Conservation (phyloP, 1,140 invertebrate genomes). For the Temnothorax nylanderi region DNA sequence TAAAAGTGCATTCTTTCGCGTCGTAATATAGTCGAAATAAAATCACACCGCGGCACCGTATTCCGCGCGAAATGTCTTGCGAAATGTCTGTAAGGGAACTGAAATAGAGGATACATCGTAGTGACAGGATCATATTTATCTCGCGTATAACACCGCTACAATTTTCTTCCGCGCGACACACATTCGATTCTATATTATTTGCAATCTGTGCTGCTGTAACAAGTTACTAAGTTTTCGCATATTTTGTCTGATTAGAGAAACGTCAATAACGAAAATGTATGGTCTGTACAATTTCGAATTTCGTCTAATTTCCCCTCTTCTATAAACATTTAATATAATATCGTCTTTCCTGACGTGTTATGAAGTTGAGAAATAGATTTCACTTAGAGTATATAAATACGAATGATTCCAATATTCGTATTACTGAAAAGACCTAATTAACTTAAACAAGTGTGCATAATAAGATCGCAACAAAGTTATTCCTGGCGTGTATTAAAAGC, state of each 20-base stretch:
- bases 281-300: not conserved
- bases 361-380: not conserved
- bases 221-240: not conserved
- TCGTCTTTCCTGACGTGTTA: not conserved
- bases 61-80: conserved; percentile 27
- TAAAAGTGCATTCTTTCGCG: conserved; percentile 42
- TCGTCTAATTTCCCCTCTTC: not conserved
- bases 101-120: not conserved
- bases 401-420: not conserved
- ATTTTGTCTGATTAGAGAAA: not conserved
- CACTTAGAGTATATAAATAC: not conserved
- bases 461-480: not conserved
- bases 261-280: not conserved
- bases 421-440: not conserved
- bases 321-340: not conserved
- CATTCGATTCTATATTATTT: not conserved
- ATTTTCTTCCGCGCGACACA: not conserved
- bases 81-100: not conserved
- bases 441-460: not conserved
- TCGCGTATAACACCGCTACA: not conserved
- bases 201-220: not conserved
- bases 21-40: conserved; percentile 51
- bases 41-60: conserved; percentile 12
- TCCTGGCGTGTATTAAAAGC: not conserved
- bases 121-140: conserved; percentile 23